Conservation (phyloP, 2,113 vertebrate species). For the Takifugu bimaculatus region DNA sequence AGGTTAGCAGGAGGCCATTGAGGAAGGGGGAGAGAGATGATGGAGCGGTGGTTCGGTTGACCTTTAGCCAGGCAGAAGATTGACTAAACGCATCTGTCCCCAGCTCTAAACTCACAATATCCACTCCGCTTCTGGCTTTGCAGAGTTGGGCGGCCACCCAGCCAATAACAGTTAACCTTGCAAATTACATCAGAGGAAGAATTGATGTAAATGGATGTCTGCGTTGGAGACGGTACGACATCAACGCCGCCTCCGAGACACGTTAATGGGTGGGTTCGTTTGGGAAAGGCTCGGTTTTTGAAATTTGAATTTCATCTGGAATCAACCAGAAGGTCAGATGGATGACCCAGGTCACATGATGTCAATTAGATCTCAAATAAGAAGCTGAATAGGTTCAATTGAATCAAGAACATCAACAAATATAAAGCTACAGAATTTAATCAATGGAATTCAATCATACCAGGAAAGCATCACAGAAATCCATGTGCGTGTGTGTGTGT, state of each 20-base stretch:
- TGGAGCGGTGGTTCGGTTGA: constrained; percentile 42
- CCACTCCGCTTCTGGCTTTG: constrained; percentile 18
- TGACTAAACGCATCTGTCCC: constrained; percentile 37
- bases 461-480: background rate
- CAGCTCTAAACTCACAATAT: constrained; percentile 21
- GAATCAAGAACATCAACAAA: background rate
- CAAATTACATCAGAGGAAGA: constrained; percentile 19
- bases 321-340: background rate
- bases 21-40: constrained; percentile 28
- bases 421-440: background rate
- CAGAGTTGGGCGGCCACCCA: constrained; percentile 29
- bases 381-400: background rate
- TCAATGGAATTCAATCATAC: background rate
- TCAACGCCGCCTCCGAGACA: background rate
- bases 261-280: background rate
- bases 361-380: background rate
- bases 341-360: background rate
- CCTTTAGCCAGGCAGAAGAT: constrained; percentile 48
- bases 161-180: constrained; percentile 27
- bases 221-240: background rate
- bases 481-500: background rate
- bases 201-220: constrained; percentile 13
- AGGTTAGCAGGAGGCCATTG: constrained; percentile 52
- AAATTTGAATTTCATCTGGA: constrained; percentile 7
- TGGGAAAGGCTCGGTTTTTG: background rate